These are phyloP conservation scores for Labeo catla DNA, from an alignment of 2,113 vertebrate species.

Conservation along the genomic window DNA sequence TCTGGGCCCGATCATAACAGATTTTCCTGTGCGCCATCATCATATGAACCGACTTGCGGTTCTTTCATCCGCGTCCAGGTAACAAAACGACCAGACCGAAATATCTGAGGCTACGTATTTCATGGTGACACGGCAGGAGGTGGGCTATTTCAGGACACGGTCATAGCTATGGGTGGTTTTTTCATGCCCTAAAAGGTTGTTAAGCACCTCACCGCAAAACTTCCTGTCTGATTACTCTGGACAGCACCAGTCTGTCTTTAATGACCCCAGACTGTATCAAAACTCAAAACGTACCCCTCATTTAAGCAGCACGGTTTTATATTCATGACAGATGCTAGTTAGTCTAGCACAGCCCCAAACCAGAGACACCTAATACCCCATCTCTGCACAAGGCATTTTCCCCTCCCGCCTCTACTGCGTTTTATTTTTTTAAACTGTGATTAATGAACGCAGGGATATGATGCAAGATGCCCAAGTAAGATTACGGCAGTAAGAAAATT, in stretches of 20 bases:
- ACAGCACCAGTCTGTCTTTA: slow-evolving; percentile 41
- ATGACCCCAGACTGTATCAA: slow-evolving; percentile 56
- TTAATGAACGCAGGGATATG: slow-evolving; percentile 61
- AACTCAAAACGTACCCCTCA: slow-evolving; percentile 54
- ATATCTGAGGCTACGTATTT: slow-evolving; percentile 38
- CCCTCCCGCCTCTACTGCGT: slow-evolving; percentile 30
- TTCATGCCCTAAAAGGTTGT: slow-evolving; percentile 41
- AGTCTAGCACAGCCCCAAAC: slow-evolving; percentile 54
- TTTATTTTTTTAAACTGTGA: slow-evolving; percentile 59
- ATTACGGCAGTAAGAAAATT: slow-evolving; percentile 66
- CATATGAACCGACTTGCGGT: slow-evolving; percentile 43
- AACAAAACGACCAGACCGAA: slow-evolving; percentile 35
- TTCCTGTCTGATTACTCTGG: slow-evolving; percentile 54
- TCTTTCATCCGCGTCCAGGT: slow-evolving; percentile 41
- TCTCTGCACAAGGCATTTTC: slow-evolving; percentile 48
- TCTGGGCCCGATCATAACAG: slow-evolving; percentile 4
- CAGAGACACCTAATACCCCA: slow-evolving; percentile 53
- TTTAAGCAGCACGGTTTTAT: slow-evolving; percentile 62
- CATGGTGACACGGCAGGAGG: slow-evolving; percentile 32
- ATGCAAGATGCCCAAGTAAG: slow-evolving; percentile 63
- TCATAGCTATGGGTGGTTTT: slow-evolving; percentile 35
- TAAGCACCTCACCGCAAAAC: slow-evolving; percentile 45
- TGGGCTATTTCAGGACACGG: slow-evolving; percentile 20
- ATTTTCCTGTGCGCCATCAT: slow-evolving; percentile 25
- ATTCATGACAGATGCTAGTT: slow-evolving; percentile 66